Conservation (phyloP, 1,140 invertebrate species). For the Bombus superbus region DNA sequence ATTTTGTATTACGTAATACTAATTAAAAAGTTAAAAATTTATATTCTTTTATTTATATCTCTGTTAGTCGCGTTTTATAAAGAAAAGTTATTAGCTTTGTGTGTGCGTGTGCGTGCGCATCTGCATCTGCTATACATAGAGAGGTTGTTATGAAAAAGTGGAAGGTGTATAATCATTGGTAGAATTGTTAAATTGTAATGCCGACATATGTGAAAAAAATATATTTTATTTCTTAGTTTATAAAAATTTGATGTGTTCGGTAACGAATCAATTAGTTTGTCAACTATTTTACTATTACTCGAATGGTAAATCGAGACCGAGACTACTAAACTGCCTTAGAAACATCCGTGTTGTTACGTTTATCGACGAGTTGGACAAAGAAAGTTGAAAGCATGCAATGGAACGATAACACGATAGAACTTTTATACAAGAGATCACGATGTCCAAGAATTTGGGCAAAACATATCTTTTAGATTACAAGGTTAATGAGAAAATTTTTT, state of each 20-base stretch:
- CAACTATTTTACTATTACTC: neutral
- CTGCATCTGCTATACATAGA: neutral
- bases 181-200: neutral
- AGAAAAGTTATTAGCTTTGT: neutral
- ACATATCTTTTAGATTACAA: neutral
- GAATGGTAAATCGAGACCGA: neutral
- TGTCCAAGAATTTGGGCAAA: neutral
- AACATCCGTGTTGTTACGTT: neutral
- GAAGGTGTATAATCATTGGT: neutral
- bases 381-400: neutral
- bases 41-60: too few species aligned
- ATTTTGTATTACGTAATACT: too few species aligned
- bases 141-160: neutral
- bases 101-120: neutral
- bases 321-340: neutral
- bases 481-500: neutral
- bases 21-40: too few species aligned
- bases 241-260: neutral
- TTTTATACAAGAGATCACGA: neutral
- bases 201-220: constrained; percentile 29
- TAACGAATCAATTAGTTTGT: neutral
- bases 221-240: constrained; percentile 44
- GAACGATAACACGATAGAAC: too few species aligned
- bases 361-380: neutral
- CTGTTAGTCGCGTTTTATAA: neutral